Evolutionary conservation across 2,797 vertebrate species (phyloP), one percentile per base, ranked within the genome.

Genomic region (Pygocentrus nattereri): DNA sequence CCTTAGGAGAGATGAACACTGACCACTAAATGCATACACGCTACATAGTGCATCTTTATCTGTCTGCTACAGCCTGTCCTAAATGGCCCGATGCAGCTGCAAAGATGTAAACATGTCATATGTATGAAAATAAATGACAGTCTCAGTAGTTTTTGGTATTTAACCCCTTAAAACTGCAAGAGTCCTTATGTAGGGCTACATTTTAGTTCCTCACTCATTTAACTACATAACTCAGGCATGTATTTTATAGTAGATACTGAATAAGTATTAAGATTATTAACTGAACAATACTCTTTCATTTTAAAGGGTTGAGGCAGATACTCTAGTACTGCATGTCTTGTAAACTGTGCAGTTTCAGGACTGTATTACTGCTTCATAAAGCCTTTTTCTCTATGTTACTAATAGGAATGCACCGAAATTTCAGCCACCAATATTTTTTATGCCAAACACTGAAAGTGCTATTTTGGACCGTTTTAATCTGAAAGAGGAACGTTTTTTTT

Each of bases 21-120:
- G 44, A 71, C 68, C 44, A 27, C 44, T 50, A 71, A 12, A 71
- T 47, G 25, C 67, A 47, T n/a, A 25, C 65, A 47, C 41, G 47
- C 11, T 16, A 47, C 3, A 12, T 25, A 23, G 21, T 23, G 7
- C 67, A 16, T 27, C 67, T 49, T 70, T 70, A 70, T 70, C 41
- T 70, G 44, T 70, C 41, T 70, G 25, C 23, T 49, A 25, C 11
- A 70, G 23, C 5, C 15, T 47, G n/a, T 49, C 41, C 23, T 70
- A 41, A 69, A 44, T 1, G 10, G 38, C 34, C 65, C 5, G 10
- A 15, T 25, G 6, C 67, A 25, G 67, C 25, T 27, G 67, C 41
- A 25, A 27, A 49, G 41, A 49, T 47, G 19, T 47, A 49, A 70
- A 27, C 67, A 47, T 47, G 67, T 62, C 61, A 62, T 59, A 59